Base-by-base conservation (phyloP, 2,113 vertebrate genomes). In the Callaeas wilsoni region DNA sequence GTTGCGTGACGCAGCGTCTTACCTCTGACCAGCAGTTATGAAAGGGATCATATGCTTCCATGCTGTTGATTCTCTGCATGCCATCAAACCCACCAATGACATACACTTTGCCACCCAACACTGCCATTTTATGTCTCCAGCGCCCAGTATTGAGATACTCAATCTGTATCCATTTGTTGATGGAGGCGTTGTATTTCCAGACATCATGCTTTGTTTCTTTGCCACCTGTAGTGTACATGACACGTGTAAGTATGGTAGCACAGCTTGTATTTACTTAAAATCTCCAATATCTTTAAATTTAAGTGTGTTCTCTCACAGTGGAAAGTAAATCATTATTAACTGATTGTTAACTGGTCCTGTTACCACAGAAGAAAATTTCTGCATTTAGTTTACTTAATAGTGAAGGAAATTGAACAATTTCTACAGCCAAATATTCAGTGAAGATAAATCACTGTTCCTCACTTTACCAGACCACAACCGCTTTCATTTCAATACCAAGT, bases 91-190 rank as follows among this genome's bases (percentile, higher is more conserved):
- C 99, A 17, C 99, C 99, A 6, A 99, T 95, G 33, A 96, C 98
- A 1, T 99, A 99, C 1, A 99, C 99, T 84, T 99, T 99, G 89
- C 99, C 99, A 9, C 98, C 98, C 55, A 99, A 27, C 46, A 99
- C 98, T 1, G 98, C 99, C 99, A 99, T 99, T 96, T 99, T 99
- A 97, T 99, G 99, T 87, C 99, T 99, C 99, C 99, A 99, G 87
- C 99, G 98, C 13, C 98, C 99, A 23, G 95, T 97, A 39, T 96
- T 98, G 78, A 99, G 97, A 52, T 98, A 97, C 69, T 99, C 99
- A 1, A 99, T 98, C 97, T 99, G 99, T 92, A 99, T 99, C 99
- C 99, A 99, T 84, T 99, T 99, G 97, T 99, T 99, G 92, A 99
- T 98, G 8, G 99, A 99, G 12, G 99, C 99, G 0, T 99, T 99